phyloP scores from a whole-genome alignment of 2,797 vertebrate species.

The Hylomyscus alleni region DNA sequence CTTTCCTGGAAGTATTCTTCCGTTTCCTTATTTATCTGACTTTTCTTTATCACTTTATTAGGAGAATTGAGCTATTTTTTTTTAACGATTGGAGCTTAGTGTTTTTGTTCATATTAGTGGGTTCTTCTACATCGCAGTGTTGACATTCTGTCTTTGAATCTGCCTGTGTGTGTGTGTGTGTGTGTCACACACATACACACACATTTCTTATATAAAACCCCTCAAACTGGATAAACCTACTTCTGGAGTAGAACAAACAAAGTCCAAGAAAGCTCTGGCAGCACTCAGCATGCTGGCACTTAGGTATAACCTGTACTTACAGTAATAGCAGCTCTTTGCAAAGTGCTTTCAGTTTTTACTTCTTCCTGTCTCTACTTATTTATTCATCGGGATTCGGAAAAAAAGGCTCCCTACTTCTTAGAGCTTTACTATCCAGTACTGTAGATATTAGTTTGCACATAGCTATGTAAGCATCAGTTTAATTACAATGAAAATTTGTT shows the following conservation, averaged over 20 bases:
- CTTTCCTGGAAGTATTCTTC: slow-evolving; percentile 26
- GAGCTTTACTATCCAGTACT: not conserved
- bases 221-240: slow-evolving; percentile 13
- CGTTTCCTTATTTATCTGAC: slow-evolving; percentile 27
- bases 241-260: not conserved
- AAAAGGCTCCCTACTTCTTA: not conserved
- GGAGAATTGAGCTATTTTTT: slow-evolving; percentile 20
- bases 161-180: slow-evolving; percentile 8
- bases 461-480: not conserved
- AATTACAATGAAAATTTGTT: slow-evolving; percentile 45
- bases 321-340: slow-evolving; percentile 47
- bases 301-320: slow-evolving; percentile 9
- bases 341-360: slow-evolving; percentile 54
- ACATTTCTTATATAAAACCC: not conserved
- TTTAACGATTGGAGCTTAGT: not conserved
- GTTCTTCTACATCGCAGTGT: not conserved
- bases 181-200: not conserved
- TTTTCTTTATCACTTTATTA: slow-evolving; percentile 49
- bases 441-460: not conserved
- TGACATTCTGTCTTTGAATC: slow-evolving; percentile 33
- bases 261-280: not conserved
- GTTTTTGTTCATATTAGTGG: slow-evolving; percentile 30
- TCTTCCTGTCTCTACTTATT: slow-evolving; percentile 18
- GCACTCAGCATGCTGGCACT: not conserved
- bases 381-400: slow-evolving; percentile 26